A percentile compares a stretch with the other conserved stretches of the same genome.
phyloP scores from a whole-genome alignment of 2,797 vertebrate genomes.

The Schizothorax lantsangensis region DNA sequence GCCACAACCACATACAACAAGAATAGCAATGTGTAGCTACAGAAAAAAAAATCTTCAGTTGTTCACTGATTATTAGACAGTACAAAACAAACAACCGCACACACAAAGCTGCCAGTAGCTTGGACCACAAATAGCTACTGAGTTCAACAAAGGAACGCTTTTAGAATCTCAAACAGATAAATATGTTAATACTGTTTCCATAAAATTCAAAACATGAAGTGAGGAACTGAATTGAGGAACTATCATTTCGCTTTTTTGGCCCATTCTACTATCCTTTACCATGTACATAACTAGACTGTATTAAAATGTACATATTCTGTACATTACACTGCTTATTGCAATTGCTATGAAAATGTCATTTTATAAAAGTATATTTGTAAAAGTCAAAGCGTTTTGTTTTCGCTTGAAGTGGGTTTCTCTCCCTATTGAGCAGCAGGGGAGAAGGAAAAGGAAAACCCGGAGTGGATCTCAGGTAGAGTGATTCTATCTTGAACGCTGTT shows the following conservation, averaged over 20 bases:
- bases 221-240: background rate
- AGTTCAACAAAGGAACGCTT: slow-evolving; percentile 30
- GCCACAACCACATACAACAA: background rate
- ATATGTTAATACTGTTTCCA: background rate
- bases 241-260: background rate
- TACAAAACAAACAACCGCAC: background rate
- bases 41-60: background rate
- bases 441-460: background rate
- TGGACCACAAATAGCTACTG: slow-evolving; percentile 21
- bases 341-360: background rate
- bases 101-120: background rate
- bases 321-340: background rate
- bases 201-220: background rate
- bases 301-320: background rate
- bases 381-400: background rate
- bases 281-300: background rate
- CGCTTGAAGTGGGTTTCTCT: background rate
- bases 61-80: background rate
- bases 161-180: slow-evolving; percentile 6
- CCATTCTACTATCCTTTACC: background rate
- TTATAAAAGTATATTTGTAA: background rate
- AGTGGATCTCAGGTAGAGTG: background rate
- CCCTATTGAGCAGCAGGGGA: background rate
- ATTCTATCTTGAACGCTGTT: background rate
- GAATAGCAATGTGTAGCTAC: background rate